Percentiles rank a stretch among this genome's conserved stretches.
These are phyloP conservation scores for Thelohanellus kitauei DNA, from an alignment of 30 jellyfish, hydroid and myxozoan species.

Conservation along the genomic window DNA sequence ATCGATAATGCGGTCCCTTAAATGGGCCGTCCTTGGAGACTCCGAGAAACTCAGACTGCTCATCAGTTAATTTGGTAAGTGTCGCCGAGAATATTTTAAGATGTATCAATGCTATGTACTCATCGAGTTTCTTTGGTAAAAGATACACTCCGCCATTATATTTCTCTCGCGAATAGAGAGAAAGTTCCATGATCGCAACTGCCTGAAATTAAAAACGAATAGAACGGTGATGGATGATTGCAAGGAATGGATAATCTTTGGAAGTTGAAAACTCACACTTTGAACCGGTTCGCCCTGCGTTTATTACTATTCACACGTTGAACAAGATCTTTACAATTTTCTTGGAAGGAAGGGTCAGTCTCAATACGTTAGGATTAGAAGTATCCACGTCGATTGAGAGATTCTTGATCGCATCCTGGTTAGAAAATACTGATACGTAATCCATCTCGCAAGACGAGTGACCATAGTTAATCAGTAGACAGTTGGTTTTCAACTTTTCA, in stretches of 20 bases:
- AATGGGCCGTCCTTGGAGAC: conserved; percentile 85
- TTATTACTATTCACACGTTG: too few relatives aligned
- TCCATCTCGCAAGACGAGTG: conserved; percentile 84
- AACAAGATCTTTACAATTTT: too few relatives aligned
- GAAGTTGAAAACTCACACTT: too few relatives aligned
- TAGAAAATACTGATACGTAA: too few relatives aligned
- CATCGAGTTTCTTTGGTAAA: conserved; percentile 94
- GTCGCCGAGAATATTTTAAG: conserved; percentile 74
- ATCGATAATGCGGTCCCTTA: conserved; percentile 83
- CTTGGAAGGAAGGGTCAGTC: too few relatives aligned
- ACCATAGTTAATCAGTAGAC: conserved; percentile 82
- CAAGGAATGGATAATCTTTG: too few relatives aligned
- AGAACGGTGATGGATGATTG: too few relatives aligned
- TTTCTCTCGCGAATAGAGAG: conserved; percentile 65
- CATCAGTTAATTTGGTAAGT: conserved; percentile 51
- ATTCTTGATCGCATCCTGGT: too few relatives aligned
- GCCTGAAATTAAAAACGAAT: too few relatives aligned
- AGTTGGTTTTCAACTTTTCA: conserved; percentile 55
- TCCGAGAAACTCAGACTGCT: conserved; percentile 71
- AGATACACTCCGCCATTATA: conserved; percentile 64
- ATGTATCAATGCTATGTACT: conserved; percentile 75
- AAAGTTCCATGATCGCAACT: conserved; percentile 68
- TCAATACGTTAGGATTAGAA: too few relatives aligned
- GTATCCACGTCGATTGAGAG: too few relatives aligned
- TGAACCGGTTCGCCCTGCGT: too few relatives aligned